Conservation (phyloP, 2,113 vertebrate genomes). For the Notothenia rossii region DNA sequence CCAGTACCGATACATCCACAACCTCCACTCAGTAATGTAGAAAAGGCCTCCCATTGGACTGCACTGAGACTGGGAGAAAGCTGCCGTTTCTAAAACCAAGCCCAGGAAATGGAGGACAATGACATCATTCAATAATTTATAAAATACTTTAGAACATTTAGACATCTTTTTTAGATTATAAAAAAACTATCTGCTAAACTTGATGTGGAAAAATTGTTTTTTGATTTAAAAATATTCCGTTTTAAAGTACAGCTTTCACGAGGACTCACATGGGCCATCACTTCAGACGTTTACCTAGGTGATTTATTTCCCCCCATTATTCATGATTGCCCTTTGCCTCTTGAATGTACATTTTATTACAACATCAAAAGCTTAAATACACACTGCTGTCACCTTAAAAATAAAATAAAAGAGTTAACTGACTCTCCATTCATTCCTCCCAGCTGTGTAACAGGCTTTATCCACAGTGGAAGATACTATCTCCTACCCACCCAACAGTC, state of each 20-base stretch:
- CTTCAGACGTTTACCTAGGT: constrained; percentile 21
- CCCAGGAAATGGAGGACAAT: constrained; percentile 24
- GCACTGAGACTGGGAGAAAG: constrained; percentile 3
- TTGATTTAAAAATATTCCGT: constrained; percentile 35
- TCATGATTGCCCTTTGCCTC: constrained; percentile 32
- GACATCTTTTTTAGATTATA: constrained; percentile 26
- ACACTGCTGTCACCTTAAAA: constrained; percentile 23
- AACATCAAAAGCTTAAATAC: constrained; percentile 19
- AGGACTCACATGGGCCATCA: constrained; percentile 15
- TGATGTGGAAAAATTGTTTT: constrained; percentile 23
- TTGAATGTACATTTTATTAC: neutral
- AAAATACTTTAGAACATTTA: constrained; percentile 41
- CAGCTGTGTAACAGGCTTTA: constrained; percentile 30
- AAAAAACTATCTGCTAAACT: constrained; percentile 4
- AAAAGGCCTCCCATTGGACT: constrained; percentile 39
- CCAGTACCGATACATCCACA: constrained; percentile 40
- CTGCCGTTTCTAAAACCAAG: constrained; percentile 9
- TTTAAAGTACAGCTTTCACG: constrained; percentile 41
- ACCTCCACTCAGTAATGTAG: constrained; percentile 11
- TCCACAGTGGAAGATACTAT: constrained; percentile 24
- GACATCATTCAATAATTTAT: constrained; percentile 43
- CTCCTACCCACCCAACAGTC: constrained; percentile 24
- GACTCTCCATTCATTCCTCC: constrained; percentile 13
- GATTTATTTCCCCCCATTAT: neutral
- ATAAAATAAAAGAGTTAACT: neutral